Conservation (phyloP, 2,797 vertebrate species). For the Rhinoraja longicauda region DNA sequence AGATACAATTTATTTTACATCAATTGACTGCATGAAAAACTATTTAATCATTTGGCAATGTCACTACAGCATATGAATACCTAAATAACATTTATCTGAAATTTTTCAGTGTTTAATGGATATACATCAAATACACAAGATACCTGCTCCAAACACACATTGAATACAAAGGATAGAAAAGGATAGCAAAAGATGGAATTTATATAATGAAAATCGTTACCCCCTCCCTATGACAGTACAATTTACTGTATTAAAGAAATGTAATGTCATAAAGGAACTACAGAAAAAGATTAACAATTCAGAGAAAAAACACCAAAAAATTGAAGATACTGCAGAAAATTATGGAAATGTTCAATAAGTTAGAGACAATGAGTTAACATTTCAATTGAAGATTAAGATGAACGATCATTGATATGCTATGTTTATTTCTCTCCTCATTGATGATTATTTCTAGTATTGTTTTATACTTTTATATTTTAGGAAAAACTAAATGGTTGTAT, state of each 20-base stretch:
- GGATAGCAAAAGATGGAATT: too few species aligned
- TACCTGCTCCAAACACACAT: neutral
- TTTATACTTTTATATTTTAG: too few species aligned
- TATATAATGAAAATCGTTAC: neutral
- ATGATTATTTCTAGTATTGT: too few species aligned
- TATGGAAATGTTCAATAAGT: too few species aligned
- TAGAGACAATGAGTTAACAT: too few species aligned
- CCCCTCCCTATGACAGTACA: neutral
- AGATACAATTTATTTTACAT: too few species aligned
- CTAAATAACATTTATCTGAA: neutral
- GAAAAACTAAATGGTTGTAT: neutral
- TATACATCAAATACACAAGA: neutral
- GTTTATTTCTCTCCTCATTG: too few species aligned
- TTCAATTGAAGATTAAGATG: too few species aligned
- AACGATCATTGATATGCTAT: too few species aligned
- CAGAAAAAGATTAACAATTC: neutral
- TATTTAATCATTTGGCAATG: slow-evolving; percentile 8
- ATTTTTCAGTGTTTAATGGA: neutral
- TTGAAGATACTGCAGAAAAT: neutral
- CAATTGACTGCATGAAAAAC: neutral
- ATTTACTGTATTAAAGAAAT: neutral
- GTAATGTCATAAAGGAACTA: neutral
- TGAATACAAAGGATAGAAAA: neutral
- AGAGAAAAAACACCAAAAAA: neutral
- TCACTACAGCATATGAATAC: neutral